phyloP scores from a whole-genome alignment of 2,797 vertebrate genomes.

The Amblyraja radiata region DNA sequence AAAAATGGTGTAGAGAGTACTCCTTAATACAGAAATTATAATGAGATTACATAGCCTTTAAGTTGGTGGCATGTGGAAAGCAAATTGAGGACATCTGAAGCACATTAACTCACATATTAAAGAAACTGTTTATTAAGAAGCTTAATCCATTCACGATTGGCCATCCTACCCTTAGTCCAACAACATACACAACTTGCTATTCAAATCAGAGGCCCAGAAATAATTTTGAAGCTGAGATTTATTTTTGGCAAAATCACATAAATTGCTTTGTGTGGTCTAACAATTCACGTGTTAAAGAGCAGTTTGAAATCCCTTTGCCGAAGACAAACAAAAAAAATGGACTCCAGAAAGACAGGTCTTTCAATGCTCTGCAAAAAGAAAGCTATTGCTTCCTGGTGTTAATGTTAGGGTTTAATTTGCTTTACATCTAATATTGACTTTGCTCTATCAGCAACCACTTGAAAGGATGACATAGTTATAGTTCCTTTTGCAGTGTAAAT shows the following conservation, averaged over 20 bases:
- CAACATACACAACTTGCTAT: no score
- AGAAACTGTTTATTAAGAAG: background rate
- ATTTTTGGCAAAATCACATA: background rate
- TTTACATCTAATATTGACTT: background rate
- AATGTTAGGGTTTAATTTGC: background rate
- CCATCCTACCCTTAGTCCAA: no score
- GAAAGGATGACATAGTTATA: background rate
- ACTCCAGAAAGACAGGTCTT: background rate
- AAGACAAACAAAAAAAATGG: background rate
- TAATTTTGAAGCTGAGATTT: constrained; percentile 7
- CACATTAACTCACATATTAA: background rate
- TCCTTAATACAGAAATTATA: background rate
- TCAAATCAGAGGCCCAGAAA: background rate
- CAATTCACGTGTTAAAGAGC: background rate
- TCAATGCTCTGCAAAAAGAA: background rate
- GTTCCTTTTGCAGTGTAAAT: background rate
- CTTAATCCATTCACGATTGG: background rate
- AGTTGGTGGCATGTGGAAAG: background rate
- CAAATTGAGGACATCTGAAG: background rate
- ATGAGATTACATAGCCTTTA: background rate
- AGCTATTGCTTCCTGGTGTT: background rate
- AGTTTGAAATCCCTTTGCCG: background rate
- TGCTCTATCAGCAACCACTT: background rate
- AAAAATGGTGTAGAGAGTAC: background rate
- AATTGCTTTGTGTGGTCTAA: constrained; percentile 27